Conservation (phyloP, 2,888 invertebrate genomes). For the Cynaeus angustus region DNA sequence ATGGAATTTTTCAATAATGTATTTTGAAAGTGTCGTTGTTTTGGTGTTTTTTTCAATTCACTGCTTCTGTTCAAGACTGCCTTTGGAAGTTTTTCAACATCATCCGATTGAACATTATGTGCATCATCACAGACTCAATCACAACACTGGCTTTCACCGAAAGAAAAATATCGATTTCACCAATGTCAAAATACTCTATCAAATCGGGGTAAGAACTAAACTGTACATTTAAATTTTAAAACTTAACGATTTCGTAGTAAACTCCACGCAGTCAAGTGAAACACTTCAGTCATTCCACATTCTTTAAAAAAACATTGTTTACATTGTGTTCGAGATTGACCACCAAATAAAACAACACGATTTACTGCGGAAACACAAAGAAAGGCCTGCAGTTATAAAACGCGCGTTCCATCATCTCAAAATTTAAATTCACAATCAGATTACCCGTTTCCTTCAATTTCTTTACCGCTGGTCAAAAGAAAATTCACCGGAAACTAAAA, state of each 20-base stretch:
- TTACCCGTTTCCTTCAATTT: too few relatives aligned
- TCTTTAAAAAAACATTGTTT: conserved; percentile 21
- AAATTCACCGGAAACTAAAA: conserved; percentile 38
- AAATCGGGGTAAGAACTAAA: conserved; percentile 80
- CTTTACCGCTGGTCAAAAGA: too few relatives aligned
- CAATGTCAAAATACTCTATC: conserved; percentile 81
- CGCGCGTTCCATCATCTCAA: too few relatives aligned
- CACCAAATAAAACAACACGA: conserved; percentile 3
- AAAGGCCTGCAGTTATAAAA: conserved; percentile 54
- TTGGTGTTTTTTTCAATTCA: conserved; percentile 59
- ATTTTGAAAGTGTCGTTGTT: conserved; percentile 59
- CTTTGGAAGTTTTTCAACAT: conserved; percentile 74
- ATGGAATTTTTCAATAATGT: conserved; percentile 55
- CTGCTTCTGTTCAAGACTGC: conserved; percentile 66
- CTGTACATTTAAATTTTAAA: conserved; percentile 32
- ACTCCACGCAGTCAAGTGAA: conserved; percentile 32
- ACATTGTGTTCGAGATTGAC: conserved; percentile 15
- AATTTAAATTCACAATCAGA: background rate
- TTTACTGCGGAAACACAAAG: conserved; percentile 53
- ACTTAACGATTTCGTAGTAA: conserved; percentile 31
- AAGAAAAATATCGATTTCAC: conserved; percentile 73
- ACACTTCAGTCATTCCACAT: conserved; percentile 12
- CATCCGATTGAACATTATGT: conserved; percentile 62
- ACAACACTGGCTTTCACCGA: conserved; percentile 74
- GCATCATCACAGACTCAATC: conserved; percentile 73